Percentiles rank a stretch among this genome's conserved stretches.
Conservation (phyloP, 2,797 vertebrate species). For the Rhyacichthys aspro region DNA sequence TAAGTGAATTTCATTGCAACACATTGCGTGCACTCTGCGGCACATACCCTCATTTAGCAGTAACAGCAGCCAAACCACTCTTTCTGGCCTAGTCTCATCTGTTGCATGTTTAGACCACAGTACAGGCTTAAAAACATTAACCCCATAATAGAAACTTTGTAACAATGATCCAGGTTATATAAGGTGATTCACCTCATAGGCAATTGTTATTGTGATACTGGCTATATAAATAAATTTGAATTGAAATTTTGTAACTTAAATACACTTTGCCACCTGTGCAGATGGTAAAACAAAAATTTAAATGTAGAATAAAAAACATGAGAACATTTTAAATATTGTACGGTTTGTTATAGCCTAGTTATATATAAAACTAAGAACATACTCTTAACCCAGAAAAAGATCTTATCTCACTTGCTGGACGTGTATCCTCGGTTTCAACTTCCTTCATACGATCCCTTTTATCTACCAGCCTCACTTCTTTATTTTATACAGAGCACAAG, state of each 20-base stretch:
- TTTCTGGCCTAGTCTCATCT: not conserved
- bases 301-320: too few species aligned
- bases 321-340: too few species aligned
- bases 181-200: too few species aligned
- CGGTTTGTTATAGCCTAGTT: not conserved
- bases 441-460: slow-evolving; percentile 36
- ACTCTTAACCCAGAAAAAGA: not conserved
- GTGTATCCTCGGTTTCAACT: slow-evolving; percentile 24
- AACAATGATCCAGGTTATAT: not conserved
- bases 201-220: too few species aligned
- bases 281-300: too few species aligned
- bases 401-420: slow-evolving; percentile 18
- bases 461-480: slow-evolving; percentile 20
- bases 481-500: slow-evolving; percentile 1
- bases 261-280: too few species aligned
- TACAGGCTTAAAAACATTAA: not conserved
- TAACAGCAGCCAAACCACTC: not conserved
- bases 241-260: too few species aligned
- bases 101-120: slow-evolving; percentile 29
- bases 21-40: not conserved
- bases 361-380: too few species aligned
- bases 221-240: too few species aligned
- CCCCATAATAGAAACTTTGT: slow-evolving; percentile 10
- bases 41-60: not conserved
- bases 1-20: too few species aligned